phyloP scores from a whole-genome alignment of 1,140 invertebrate species.

The Bathynomus jamesi region DNA sequence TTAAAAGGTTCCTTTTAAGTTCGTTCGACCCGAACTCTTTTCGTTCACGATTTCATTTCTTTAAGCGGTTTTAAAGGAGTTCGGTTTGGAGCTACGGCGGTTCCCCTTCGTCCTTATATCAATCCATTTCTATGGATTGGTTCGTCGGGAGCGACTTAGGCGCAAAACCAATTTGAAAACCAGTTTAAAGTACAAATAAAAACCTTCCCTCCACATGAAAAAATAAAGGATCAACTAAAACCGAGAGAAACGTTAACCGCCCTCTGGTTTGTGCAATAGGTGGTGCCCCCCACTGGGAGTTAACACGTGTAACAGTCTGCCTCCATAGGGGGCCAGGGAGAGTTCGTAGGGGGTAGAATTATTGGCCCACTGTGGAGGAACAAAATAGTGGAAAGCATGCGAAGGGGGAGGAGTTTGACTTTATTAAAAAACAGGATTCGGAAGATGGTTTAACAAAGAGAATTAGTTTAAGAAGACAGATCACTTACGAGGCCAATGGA shows the following conservation, averaged over 20 bases:
- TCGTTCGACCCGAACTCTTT: too few relatives aligned
- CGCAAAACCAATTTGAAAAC: too few relatives aligned
- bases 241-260: neutral
- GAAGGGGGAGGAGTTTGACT: neutral
- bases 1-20: too few relatives aligned
- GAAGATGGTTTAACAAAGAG: neutral
- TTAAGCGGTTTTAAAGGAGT: too few relatives aligned
- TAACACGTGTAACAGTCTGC: neutral
- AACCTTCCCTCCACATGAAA: too few relatives aligned
- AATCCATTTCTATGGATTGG: too few relatives aligned
- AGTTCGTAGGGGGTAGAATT: neutral
- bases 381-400: neutral
- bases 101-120: too few relatives aligned
- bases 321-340: neutral
- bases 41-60: too few relatives aligned
- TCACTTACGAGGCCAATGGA: neutral
- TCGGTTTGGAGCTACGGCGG: too few relatives aligned
- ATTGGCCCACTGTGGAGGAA: neutral
- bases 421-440: neutral
- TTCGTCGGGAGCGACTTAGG: too few relatives aligned
- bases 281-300: neutral
- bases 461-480: neutral
- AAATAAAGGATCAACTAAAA: too few relatives aligned
- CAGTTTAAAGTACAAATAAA: too few relatives aligned
- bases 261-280: neutral